These are phyloP conservation scores for Cerastis leucographa DNA, from an alignment of 2,888 invertebrate species.

Conservation along the genomic window DNA sequence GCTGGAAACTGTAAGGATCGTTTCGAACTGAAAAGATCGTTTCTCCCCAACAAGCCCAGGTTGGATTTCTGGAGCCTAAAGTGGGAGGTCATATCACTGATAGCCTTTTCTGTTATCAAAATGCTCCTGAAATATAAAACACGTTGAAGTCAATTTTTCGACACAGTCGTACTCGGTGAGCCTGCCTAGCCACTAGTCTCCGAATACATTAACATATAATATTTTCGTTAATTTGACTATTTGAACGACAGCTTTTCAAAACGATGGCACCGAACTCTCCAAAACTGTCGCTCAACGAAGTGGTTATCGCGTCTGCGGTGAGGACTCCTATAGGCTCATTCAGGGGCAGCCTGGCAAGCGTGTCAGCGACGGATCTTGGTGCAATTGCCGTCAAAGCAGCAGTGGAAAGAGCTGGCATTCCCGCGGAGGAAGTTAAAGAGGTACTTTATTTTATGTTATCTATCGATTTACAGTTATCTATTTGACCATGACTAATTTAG, in stretches of 20 bases:
- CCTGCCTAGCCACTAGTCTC: neutral
- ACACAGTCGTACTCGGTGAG: neutral
- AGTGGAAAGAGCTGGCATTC: constrained; percentile 94
- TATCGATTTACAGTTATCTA: neutral
- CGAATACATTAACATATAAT: constrained; percentile 1
- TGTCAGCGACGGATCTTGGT: constrained; percentile 97
- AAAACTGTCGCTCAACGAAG: constrained; percentile 90
- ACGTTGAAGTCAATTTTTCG: neutral
- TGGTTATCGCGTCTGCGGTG: constrained; percentile 98
- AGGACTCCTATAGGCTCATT: constrained; percentile 99
- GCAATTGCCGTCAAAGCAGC: constrained; percentile 96
- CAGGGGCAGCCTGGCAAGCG: constrained; percentile 94
- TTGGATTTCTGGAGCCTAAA: neutral
- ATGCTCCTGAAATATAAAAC: neutral
- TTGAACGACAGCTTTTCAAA: constrained; percentile 55
- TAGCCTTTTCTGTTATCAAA: constrained; percentile 1
- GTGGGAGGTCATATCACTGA: neutral
- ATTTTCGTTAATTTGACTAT: constrained; percentile 7
- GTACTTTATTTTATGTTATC: constrained; percentile 84
- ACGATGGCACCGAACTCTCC: constrained; percentile 86
- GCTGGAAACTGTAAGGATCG: neutral
- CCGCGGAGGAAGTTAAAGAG: constrained; percentile 96
- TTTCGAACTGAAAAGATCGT: neutral
- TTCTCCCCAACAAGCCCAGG: neutral
- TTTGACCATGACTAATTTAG: neutral